Evolutionary conservation across 2,113 vertebrate species (phyloP), one percentile per base, ranked within the genome.

Genomic region (Limanda limanda): DNA sequence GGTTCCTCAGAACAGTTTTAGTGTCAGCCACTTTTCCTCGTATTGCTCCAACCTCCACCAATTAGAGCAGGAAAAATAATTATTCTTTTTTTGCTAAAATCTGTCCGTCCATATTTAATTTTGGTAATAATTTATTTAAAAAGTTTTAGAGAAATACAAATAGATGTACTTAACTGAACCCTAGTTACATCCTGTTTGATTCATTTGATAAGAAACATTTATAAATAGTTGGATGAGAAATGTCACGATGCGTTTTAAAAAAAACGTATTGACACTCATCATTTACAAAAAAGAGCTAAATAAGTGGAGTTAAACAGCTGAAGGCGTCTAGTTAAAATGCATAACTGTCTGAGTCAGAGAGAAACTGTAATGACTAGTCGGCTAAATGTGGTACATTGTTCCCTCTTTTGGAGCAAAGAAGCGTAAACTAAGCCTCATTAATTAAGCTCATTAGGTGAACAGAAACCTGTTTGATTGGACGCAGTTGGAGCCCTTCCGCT

Each of bases 381-480:
- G 40, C 61, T 42, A 76, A 71, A 74, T 35, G 60, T 24, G 8
- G 14, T 62, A 58, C 42, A 27, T 79, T 68, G 58, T 88, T 80
- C 40, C 65, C 31, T 72, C 76, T 85, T 83, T 72, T 35, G 10
- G 73, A 72, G 80, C 40, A 69, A 59, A 84, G 59, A 47, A 48
- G 80, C 72, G 71, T 75, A 82, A 89, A 86, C 75, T 65, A 83
- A 86, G 85, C 76, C 87, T 90, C 80, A 81, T 91, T 90, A 92
- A 91, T 90, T 86, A 89, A 83, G 86, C 89, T 92, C 87, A 90
- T 90, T 92, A 88, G 89, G 76, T 89, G 86, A 90, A 88, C 83
- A 90, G 86, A 89, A 91, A 94, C 91, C 92, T 93, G 94, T 93
- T 86, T 85, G 90, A 92, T 85, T 86, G 79, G 84, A 86, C 88